These are phyloP conservation scores for Gasteruption jaculator DNA, from an alignment of 2,888 invertebrate genomes.

Conservation along the genomic window DNA sequence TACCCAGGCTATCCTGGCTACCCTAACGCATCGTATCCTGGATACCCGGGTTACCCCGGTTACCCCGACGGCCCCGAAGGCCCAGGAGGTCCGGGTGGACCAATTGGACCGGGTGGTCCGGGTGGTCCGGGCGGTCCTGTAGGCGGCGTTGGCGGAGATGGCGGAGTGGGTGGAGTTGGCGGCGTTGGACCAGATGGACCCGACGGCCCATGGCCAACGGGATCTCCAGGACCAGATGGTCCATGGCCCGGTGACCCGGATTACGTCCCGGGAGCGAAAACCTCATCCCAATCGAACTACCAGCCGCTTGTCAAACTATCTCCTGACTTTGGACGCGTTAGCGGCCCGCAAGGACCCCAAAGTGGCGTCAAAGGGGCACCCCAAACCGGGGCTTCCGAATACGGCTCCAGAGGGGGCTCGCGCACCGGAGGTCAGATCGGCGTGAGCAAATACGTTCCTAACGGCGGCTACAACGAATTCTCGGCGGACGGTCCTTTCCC, in stretches of 20 bases:
- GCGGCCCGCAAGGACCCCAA: too few relatives aligned
- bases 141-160: constrained; percentile 31
- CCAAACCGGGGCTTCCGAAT: too few relatives aligned
- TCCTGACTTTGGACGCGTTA: too few relatives aligned
- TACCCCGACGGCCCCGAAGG: constrained; percentile 21
- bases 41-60: constrained; percentile 21
- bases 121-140: constrained; percentile 26
- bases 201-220: constrained; percentile 39
- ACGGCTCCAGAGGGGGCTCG: too few relatives aligned
- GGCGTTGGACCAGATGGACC: constrained; percentile 34
- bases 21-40: constrained; percentile 19
- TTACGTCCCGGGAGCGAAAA: constrained; percentile 26
- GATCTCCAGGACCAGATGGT: constrained; percentile 41
- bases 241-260: constrained; percentile 48
- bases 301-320: too few relatives aligned
- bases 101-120: constrained; percentile 25
- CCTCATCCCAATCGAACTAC: constrained; percentile 11
- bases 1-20: too few relatives aligned
- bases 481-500: too few relatives aligned
- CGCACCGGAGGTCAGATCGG: too few relatives aligned
- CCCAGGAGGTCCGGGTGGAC: constrained; percentile 23
- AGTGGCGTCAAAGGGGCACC: too few relatives aligned
- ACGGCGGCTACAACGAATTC: too few relatives aligned
- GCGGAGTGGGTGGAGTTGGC: constrained; percentile 36
- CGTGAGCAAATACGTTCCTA: too few relatives aligned